Evolutionary conservation across 1,140 invertebrate genomes (phyloP).

Genomic region (Drosophila subpulchrella): DNA sequence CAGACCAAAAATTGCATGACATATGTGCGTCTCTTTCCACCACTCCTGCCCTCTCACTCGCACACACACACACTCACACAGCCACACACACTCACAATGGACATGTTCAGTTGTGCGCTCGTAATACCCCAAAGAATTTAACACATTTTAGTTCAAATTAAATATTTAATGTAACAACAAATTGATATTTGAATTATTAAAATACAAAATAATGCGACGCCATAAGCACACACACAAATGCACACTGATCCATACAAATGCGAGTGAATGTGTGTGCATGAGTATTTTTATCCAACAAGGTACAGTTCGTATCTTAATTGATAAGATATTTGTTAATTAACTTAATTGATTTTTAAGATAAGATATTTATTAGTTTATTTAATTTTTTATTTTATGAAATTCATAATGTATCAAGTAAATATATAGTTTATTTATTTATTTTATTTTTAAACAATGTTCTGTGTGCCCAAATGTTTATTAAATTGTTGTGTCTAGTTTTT

Average conservation of each 20-base stretch:
- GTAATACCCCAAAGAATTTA: conserved; percentile 81
- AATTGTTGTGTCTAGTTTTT: too few relatives aligned
- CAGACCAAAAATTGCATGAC: conserved; percentile 70
- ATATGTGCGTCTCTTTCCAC: conserved; percentile 34
- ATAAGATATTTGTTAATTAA: background rate
- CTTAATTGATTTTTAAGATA: background rate
- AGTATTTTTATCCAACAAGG: conserved; percentile 14
- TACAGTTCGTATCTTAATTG: conserved; percentile 16
- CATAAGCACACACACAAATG: conserved; percentile 54
- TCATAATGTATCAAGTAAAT: too few relatives aligned
- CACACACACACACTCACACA: background rate
- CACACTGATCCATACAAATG: conserved; percentile 11
- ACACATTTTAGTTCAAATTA: conserved; percentile 83
- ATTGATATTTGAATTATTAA: conserved; percentile 83
- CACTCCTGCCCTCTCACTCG: background rate
- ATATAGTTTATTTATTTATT: too few relatives aligned
- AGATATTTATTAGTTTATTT: too few relatives aligned
- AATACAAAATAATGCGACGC: conserved; percentile 78
- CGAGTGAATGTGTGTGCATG: conserved; percentile 11
- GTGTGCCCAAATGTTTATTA: too few relatives aligned
- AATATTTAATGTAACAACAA: conserved; percentile 83
- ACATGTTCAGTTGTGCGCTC: conserved; percentile 39
- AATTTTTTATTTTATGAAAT: too few relatives aligned
- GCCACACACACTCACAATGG: conserved; percentile 15
- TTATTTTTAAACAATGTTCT: too few relatives aligned